Evolutionary conservation across 2,888 invertebrate genomes (phyloP), one percentile per base, ranked within the genome.

Genomic region (Drosophila cognata): DNA sequence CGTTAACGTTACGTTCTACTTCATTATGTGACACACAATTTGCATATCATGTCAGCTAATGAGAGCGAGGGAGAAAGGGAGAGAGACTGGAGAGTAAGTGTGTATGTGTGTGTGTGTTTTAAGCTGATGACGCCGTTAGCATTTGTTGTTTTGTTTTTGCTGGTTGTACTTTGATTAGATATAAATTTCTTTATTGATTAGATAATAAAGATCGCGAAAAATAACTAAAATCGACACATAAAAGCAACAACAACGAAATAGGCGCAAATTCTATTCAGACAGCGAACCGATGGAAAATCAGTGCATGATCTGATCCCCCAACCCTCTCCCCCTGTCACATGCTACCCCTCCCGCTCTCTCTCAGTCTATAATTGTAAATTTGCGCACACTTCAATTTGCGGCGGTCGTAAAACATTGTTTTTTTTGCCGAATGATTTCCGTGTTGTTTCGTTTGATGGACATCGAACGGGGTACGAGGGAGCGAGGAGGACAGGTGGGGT

Each of bases 151-250:
- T 73, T 64, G 62, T 57, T 71, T 63, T 66, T 29, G 60, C 38
- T 63, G 71, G 71, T 63, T 77, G 77, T 75, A 75, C 75, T 70
- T 86, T 90, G 89, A 89, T 89, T 89, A 91, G 89, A 89, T 89
- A 89, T 89, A 89, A 82, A 90, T 87, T 87, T 87, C 81, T 83
- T 82, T 85, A 90, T 90, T 90, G 90, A 90, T 90, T 90, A 90
- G 90, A 90, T 90, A 90, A 91, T 46, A 91, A 76, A 57, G 55
- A 62, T 53, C 55, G 62, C 57, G 28, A 50, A 60, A 66, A 53
- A 68, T 28, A 43, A 48, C 21, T 35, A 46, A 52, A 41, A 43
- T 25, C 55, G n/a, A 50, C 4, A 21, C 46, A 7, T 46, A 25
- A 16, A 25, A 16, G 25, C 46, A 46, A 25, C 13, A 35, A 8